Percentiles rank a stretch among this genome's conserved stretches.
phyloP scores from a whole-genome alignment of 1,140 invertebrate genomes.

The Nymphalis io region DNA sequence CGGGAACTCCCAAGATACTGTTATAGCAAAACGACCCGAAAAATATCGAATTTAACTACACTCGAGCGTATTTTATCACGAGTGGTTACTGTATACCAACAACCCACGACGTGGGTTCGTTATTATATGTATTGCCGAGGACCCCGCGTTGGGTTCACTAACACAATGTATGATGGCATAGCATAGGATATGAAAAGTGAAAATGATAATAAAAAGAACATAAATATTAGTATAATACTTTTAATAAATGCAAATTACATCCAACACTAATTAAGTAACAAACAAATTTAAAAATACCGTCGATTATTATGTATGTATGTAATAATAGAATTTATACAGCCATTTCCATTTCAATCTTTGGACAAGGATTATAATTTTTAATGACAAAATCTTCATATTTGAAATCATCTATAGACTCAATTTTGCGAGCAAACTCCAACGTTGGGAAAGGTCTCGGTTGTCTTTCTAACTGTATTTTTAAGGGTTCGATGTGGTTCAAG shows the following conservation, averaged over 20 bases:
- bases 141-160: too few species aligned
- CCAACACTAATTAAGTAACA: neutral
- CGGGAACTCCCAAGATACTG: too few species aligned
- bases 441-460: constrained; percentile 92
- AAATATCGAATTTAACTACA: too few species aligned
- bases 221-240: neutral
- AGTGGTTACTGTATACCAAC: too few species aligned
- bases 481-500: constrained; percentile 92
- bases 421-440: constrained; percentile 81
- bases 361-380: constrained; percentile 93
- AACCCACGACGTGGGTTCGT: too few species aligned
- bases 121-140: too few species aligned
- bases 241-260: neutral
- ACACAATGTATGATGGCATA: too few species aligned
- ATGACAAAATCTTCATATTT: constrained; percentile 94
- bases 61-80: too few species aligned
- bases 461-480: constrained; percentile 92
- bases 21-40: too few species aligned
- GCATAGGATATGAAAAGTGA: too few species aligned
- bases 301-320: too few species aligned
- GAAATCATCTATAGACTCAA: constrained; percentile 93
- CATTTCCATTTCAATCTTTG: constrained; percentile 97
- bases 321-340: constrained; percentile 83
- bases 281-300: neutral
- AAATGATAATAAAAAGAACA: too few species aligned